phyloP scores from a whole-genome alignment of 2,797 vertebrate genomes.

The Falco concolor region DNA sequence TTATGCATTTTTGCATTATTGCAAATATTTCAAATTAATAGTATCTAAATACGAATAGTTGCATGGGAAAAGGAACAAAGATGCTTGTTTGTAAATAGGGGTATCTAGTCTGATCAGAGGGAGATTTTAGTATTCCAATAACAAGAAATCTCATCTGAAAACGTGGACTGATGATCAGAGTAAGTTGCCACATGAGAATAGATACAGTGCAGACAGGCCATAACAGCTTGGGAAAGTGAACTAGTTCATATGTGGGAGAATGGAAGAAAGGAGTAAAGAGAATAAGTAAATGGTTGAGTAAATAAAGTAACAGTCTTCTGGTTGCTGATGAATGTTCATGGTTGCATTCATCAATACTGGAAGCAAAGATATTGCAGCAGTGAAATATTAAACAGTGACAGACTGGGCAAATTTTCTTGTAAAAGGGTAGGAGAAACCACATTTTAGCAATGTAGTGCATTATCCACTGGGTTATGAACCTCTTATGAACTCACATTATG shows the following conservation, averaged over 20 bases:
- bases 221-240: neutral
- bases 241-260: neutral
- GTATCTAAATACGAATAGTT: neutral
- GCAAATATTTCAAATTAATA: neutral
- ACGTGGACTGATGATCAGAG: neutral
- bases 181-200: neutral
- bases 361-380: neutral
- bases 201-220: neutral
- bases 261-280: neutral
- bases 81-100: neutral
- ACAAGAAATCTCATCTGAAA: neutral
- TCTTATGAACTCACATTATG: neutral
- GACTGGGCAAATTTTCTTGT: neutral
- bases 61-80: neutral
- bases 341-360: neutral
- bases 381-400: neutral
- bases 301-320: neutral
- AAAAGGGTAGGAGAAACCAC: neutral
- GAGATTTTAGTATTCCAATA: neutral
- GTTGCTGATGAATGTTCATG: neutral
- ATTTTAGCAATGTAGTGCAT: neutral
- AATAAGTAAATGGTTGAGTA: neutral
- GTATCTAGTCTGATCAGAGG: neutral
- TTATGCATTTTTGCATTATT: neutral
- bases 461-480: slow-evolving; percentile 3